Evolutionary conservation across 2,888 invertebrate genomes (phyloP).

Genomic region (Polia nebulosa): DNA sequence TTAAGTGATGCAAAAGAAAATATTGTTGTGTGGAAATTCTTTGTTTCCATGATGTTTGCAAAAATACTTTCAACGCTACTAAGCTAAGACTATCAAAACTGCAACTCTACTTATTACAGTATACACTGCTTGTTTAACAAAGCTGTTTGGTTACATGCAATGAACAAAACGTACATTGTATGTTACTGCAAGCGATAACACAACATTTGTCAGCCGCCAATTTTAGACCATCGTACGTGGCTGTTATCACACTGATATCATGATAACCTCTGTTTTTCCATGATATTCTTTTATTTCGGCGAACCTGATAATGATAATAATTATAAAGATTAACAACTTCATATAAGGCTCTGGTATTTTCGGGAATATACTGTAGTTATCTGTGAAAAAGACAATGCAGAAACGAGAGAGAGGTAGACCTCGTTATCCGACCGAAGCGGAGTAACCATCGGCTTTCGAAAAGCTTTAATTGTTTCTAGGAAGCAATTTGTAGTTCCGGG

Average conservation of each 20-base stretch:
- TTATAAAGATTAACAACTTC: conserved; percentile 44
- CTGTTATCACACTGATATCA: conserved; percentile 55
- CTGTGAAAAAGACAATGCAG: conserved; percentile 6
- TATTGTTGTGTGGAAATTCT: conserved; percentile 15
- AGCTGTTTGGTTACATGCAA: fast-evolving
- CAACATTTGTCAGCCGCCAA: not conserved
- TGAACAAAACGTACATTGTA: conserved; percentile 20
- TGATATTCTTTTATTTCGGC: conserved; percentile 57
- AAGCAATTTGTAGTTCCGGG: conserved; percentile 9
- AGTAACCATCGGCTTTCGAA: conserved; percentile 7
- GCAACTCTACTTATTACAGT: fast-evolving
- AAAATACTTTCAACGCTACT: conserved; percentile 34
- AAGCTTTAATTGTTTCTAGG: conserved; percentile 26
- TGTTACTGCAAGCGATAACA: not conserved
- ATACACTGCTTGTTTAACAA: conserved; percentile 13
- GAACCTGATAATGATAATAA: conserved; percentile 52
- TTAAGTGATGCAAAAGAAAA: conserved; percentile 8
- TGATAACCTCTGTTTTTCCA: conserved; percentile 61
- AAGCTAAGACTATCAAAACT: not conserved
- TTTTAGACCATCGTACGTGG: conserved; percentile 8
- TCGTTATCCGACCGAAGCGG: conserved; percentile 25
- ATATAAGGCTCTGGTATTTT: conserved; percentile 13
- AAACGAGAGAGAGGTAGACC: not conserved
- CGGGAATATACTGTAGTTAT: conserved; percentile 7
- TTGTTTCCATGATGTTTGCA: conserved; percentile 24